phyloP scores from a whole-genome alignment of 2,113 vertebrate genomes.

The Corvus moneduloides region DNA sequence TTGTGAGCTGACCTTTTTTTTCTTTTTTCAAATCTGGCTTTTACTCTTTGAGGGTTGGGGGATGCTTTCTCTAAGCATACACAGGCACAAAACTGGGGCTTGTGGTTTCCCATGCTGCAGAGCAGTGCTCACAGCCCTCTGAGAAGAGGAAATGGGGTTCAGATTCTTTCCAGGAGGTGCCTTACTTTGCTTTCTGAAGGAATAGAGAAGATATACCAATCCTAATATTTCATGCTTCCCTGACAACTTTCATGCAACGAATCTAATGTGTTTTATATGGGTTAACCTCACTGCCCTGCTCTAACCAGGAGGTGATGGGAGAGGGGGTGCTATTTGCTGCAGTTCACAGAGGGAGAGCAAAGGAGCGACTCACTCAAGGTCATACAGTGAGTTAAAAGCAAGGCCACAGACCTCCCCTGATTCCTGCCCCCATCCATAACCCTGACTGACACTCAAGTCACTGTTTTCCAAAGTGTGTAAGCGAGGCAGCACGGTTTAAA shows the following conservation, averaged over 20 bases:
- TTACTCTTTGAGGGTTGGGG: neutral
- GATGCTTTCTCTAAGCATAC: neutral
- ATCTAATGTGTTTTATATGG: neutral
- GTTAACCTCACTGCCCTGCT: neutral
- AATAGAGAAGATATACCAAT: neutral
- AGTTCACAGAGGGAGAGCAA: neutral
- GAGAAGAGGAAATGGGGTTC: neutral
- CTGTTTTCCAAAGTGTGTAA: neutral
- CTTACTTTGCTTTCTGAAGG: neutral
- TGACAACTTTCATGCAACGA: neutral
- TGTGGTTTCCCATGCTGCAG: neutral
- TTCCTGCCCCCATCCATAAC: neutral
- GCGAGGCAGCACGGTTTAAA: neutral
- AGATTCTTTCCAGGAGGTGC: neutral
- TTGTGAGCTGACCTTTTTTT: neutral
- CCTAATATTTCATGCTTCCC: neutral
- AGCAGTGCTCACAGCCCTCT: neutral
- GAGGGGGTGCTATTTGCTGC: neutral
- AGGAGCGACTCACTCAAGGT: conserved; percentile 29
- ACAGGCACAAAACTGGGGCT: neutral
- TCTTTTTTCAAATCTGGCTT: neutral
- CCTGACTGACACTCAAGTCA: neutral
- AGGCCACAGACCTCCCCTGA: neutral
- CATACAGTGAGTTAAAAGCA: conserved; percentile 32
- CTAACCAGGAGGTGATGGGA: neutral